Evolutionary conservation across 2,797 vertebrate genomes (phyloP), one percentile per base, ranked within the genome.

Genomic region (Lates japonicus): DNA sequence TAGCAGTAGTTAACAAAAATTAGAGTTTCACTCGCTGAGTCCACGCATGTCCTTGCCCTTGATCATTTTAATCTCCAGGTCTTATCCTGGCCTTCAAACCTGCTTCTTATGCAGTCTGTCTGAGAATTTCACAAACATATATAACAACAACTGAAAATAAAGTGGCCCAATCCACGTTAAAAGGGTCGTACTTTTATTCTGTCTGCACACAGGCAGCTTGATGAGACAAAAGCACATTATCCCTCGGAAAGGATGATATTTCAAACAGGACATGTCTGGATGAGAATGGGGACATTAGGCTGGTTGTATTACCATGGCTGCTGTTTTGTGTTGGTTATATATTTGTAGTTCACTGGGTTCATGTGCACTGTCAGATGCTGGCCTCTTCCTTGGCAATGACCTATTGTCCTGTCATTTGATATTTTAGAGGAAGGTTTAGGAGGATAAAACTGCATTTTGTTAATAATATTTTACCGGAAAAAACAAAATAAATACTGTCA

Each of bases 301-400:
- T 58, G 70, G 42, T 75, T 78, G 54, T 74, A 77, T 84, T 84
- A 74, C 72, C 46, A 22, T n/a, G 61, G 73, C 75, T 71, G 64
- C 70, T 54, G 74, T 41, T 82, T 70, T 52, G 3, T 48, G 29
- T 51, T 33, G 31, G 60, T 58, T 42, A 29, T 86, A 75, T 90
- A 88, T 89, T 81, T 78, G 87, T 87, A 87, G 74, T 71, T 55
- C 39, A 31, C 35, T 0, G n/a, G 60, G 68, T 73, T 83, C n/a
- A 67, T 66, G 70, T 41, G 52, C 48, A 44, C 62, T 44, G 66
- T 46, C 59, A 74, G 64, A 74, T 58, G 35, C 41, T 29, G 67
- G 41, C 8, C 57, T 63, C 17, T 35, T 68, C 42, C 48, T 70
- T 39, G 12, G 17, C 37, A 51, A 20, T 22, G 29, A 58, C 63